Evolutionary conservation across 2,888 invertebrate genomes (phyloP).

Genomic region (Megaustenia siamemsis): DNA sequence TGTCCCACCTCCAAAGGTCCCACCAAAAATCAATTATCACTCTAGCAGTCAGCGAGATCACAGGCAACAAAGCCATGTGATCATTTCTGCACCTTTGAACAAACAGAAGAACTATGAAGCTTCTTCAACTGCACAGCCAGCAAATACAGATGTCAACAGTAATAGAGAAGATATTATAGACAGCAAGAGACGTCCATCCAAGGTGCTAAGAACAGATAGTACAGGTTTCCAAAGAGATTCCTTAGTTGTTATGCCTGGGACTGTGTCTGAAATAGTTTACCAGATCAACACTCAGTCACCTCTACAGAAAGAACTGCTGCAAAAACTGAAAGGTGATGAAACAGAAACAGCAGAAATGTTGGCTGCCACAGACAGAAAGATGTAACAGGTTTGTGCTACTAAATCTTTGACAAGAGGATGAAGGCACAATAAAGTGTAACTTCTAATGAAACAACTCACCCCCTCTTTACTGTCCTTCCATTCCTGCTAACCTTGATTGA

Average conservation of each 20-base stretch:
- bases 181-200: background rate
- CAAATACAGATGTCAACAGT: background rate
- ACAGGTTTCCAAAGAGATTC: background rate
- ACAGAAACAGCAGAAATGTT: background rate
- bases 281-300: slow-evolving; percentile 46
- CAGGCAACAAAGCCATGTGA: background rate
- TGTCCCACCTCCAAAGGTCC: slow-evolving; percentile 27
- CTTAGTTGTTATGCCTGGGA: slow-evolving; percentile 34
- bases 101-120: background rate
- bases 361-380: background rate
- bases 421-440: no score
- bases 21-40: slow-evolving; percentile 1
- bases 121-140: background rate
- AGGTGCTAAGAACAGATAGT: background rate
- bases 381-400: no score
- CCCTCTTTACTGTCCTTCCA: no score
- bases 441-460: no score
- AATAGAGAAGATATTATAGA: slow-evolving; percentile 4
- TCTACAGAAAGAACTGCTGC: background rate
- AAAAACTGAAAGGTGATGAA: background rate
- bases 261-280: slow-evolving; percentile 51
- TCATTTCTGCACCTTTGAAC: background rate
- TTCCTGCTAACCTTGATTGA: no score
- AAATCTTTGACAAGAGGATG: no score
- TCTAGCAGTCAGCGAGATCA: background rate